A percentile compares a stretch with the other conserved stretches of the same genome.
Evolutionary conservation across 2,113 vertebrate genomes (phyloP).

Genomic region (Malaclemys terrapin): DNA sequence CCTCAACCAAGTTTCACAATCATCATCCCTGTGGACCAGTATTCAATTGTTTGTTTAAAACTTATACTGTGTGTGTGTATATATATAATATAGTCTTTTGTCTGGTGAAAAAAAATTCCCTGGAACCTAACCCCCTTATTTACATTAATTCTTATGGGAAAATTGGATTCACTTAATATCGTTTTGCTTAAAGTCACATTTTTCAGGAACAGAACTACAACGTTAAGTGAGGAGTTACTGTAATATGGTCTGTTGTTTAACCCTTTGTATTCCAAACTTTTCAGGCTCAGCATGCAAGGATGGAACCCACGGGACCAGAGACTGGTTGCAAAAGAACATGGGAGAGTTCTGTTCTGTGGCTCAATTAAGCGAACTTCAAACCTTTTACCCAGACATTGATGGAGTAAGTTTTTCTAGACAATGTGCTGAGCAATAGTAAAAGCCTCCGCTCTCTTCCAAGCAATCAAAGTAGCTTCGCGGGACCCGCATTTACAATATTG

Average conservation of each 20-base stretch:
- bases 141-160: no score
- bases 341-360: slow-evolving; percentile 26
- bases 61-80: no score
- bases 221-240: no score
- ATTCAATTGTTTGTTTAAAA: no score
- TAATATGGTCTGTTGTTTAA: background rate
- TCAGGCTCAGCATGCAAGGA: background rate
- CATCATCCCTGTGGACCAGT: no score
- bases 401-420: slow-evolving; percentile 54
- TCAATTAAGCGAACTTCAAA: slow-evolving; percentile 11
- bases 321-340: slow-evolving; percentile 32
- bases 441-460: background rate
- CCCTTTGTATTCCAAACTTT: background rate
- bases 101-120: no score
- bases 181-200: no score
- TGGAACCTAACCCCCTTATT: no score
- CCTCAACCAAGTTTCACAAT: no score
- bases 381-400: slow-evolving; percentile 26
- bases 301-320: background rate
- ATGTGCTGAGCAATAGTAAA: background rate
- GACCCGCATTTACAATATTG: background rate
- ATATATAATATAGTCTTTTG: no score
- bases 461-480: background rate
- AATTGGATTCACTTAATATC: no score
- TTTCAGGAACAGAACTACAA: no score